phyloP scores from a whole-genome alignment of 2,113 vertebrate genomes.

The Cisticola juncidis region DNA sequence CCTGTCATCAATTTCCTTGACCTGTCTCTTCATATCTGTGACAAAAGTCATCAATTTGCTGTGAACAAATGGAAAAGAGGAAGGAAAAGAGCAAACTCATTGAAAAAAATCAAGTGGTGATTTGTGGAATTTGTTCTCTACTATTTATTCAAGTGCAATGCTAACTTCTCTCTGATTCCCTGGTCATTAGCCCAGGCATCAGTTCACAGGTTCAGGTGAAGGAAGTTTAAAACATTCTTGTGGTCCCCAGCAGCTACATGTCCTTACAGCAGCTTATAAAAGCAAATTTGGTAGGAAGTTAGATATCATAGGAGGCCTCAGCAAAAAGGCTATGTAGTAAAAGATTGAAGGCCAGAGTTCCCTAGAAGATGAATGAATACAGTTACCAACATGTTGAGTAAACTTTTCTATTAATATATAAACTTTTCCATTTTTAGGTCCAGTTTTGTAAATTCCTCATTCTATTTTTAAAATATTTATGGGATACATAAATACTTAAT shows the following conservation, averaged over 20 bases:
- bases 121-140: not conserved
- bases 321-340: not conserved
- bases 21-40: not conserved
- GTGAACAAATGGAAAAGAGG: not conserved
- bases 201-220: rapidly evolving
- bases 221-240: not conserved
- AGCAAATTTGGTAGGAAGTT: not conserved
- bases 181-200: not conserved
- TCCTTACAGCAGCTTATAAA: not conserved
- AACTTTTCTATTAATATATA: not conserved
- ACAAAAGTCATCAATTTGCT: not conserved
- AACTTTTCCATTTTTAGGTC: not conserved
- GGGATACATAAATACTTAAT: not conserved
- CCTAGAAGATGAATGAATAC: not conserved
- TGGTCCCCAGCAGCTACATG: not conserved
- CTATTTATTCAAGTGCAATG: not conserved
- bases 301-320: not conserved
- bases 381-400: not conserved
- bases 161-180: not conserved
- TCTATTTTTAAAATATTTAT: slow-evolving; percentile 4
- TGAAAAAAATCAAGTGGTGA: not conserved
- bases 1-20: not conserved
- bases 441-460: not conserved
- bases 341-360: not conserved
- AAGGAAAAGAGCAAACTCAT: not conserved